Evolutionary conservation across 2,888 invertebrate species (phyloP).

Genomic region (Parnassius smintheus): DNA sequence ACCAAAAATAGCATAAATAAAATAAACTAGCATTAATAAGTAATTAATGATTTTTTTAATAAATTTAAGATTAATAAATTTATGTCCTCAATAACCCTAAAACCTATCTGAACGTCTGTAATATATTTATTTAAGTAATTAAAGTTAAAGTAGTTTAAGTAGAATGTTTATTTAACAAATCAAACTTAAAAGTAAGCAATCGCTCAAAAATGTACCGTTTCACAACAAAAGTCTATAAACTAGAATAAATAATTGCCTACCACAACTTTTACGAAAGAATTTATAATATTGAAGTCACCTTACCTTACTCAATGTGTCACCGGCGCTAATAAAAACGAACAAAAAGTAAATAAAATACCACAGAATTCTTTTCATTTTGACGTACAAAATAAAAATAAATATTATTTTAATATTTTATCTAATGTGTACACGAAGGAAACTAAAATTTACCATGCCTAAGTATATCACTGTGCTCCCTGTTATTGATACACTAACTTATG

Average conservation of each 20-base stretch:
- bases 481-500: constrained; percentile 73
- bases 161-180: constrained; percentile 9
- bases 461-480: constrained; percentile 50
- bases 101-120: neutral
- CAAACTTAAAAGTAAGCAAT: neutral
- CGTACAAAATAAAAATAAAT: constrained; percentile 3
- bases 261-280: neutral
- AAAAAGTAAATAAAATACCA: constrained; percentile 46
- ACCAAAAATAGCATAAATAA: neutral
- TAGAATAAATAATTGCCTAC: constrained; percentile 13
- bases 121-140: constrained; percentile 15
- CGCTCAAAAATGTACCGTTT: constrained; percentile 6
- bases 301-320: constrained; percentile 50
- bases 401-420: constrained; percentile 2
- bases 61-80: too few species aligned
- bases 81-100: too few species aligned
- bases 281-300: constrained; percentile 35
- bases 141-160: neutral
- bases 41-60: neutral
- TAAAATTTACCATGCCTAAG: constrained; percentile 31
- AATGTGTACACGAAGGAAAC: neutral
- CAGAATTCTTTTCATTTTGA: constrained; percentile 47
- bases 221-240: neutral
- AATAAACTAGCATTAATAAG: neutral
- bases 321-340: constrained; percentile 42